Evolutionary conservation across 2,888 invertebrate species (phyloP), one percentile per base, ranked within the genome.

Genomic region (Hedychridium roseum): DNA sequence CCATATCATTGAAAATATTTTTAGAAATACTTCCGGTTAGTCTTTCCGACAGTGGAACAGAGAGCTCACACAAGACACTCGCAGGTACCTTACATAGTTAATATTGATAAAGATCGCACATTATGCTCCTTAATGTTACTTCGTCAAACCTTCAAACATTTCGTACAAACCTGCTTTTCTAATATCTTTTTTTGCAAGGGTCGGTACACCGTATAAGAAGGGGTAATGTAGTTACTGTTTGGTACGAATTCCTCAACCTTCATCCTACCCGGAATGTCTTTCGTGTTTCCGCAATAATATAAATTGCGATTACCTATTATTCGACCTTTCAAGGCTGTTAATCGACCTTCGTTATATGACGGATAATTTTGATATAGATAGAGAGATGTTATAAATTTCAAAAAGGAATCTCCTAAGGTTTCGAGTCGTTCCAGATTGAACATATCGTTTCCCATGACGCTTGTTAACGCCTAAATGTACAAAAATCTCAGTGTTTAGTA

Each of bases 321-420:
- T 57, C 83, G 80, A 1, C 85, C 80, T 68, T 95, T 89, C 9
- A 93, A 80, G 46, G 84, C 82, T 0, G 92, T 92, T 18, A 94
- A 81, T 54, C 86, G 84, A 0, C 95, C 95, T 79, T 96, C 95
- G 64, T 88, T 86, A 30, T 85, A 83, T 0, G 78, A 75, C 0
- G 88, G 85, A 74, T 88, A 92, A 45, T 83, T 82, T 59, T 88
- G 84, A 71, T 85, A 90, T 14, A 94, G 80, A 73, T 86, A 91
- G 2, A 92, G 77, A 0, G 90, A 89, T 1, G 86, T 82, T 1
- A 89, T 86, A 64, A 88, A 89, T 80, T 97, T 96, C 4, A 97
- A 80, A 76, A 91, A 91, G 0, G 94, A 89, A 76, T 97, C 96
- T 0, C 96, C 97, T 2, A 97, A 83, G 0, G 92, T 92, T 79